Conservation (phyloP, 2,888 invertebrate species). For the Agriopis marginaria region DNA sequence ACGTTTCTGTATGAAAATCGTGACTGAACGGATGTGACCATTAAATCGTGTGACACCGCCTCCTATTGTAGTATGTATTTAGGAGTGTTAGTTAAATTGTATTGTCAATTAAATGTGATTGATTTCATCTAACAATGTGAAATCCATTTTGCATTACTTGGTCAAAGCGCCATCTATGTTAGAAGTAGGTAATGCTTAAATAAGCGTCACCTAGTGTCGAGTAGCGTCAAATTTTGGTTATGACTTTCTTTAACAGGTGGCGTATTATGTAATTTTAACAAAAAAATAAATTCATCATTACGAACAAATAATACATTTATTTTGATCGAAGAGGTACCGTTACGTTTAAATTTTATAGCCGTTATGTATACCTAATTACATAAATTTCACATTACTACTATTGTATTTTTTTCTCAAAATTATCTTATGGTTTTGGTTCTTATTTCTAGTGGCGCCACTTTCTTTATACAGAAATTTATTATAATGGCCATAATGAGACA, state of each 20-base stretch:
- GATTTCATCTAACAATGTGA: slow-evolving; percentile 10
- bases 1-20: slow-evolving; percentile 36
- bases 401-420: no score
- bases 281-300: no score
- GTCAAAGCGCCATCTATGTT: slow-evolving; percentile 47
- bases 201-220: slow-evolving; percentile 66
- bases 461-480: no score
- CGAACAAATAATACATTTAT: no score
- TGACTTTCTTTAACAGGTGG: slow-evolving; percentile 45
- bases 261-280: slow-evolving; percentile 10
- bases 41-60: slow-evolving; percentile 36
- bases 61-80: slow-evolving; percentile 30
- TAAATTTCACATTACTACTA: no score
- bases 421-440: no score
- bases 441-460: no score
- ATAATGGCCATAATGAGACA: no score
- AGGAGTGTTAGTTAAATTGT: slow-evolving; percentile 33
- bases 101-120: slow-evolving; percentile 13
- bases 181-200: background rate
- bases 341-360: no score
- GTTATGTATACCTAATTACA: no score
- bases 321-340: no score
- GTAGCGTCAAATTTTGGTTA: slow-evolving; percentile 52
- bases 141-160: background rate
- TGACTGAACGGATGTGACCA: slow-evolving; percentile 36